phyloP scores from a whole-genome alignment of 92 coral and sea anemone species.

The Phymanthus crucifer region DNA sequence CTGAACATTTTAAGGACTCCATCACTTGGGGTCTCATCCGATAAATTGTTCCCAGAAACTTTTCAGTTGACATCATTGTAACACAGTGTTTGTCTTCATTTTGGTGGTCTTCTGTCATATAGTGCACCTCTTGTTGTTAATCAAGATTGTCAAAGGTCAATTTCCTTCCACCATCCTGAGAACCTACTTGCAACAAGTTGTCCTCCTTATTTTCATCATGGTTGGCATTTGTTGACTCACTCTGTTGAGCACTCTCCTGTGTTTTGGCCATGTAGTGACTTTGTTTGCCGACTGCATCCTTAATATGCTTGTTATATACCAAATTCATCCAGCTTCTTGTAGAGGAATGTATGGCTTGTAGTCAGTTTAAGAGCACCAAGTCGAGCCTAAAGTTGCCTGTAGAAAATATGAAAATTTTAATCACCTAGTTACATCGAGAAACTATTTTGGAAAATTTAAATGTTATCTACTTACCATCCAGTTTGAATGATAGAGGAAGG shows the following conservation, averaged over 20 bases:
- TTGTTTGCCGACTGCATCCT: conserved; percentile 41
- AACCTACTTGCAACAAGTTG: not conserved
- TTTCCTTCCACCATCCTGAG: conserved; percentile 39
- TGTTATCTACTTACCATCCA: conserved; percentile 53
- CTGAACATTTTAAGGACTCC: conserved; percentile 49
- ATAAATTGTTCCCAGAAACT: conserved; percentile 51
- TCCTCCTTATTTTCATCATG: not conserved
- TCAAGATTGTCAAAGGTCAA: conserved; percentile 47
- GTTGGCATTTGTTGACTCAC: not conserved
- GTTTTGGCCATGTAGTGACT: conserved; percentile 4
- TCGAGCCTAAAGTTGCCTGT: conserved; percentile 68
- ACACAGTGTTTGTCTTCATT: conserved; percentile 56
- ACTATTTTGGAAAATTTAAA: not conserved
- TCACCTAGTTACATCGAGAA: not conserved
- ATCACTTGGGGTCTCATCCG: conserved; percentile 29
- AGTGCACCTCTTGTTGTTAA: conserved; percentile 52
- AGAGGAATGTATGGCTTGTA: not conserved
- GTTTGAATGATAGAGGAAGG: conserved; percentile 61
- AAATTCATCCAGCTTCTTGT: not conserved
- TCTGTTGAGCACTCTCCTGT: not conserved
- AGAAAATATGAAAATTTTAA: conserved; percentile 4
- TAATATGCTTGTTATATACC: conserved; percentile 41
- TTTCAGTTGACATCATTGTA: conserved; percentile 29
- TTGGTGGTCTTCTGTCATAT: conserved; percentile 57
- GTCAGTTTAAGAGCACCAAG: conserved; percentile 38